These are phyloP conservation scores for Campoletis raptor DNA, from an alignment of 2,888 invertebrate species.

Conservation along the genomic window DNA sequence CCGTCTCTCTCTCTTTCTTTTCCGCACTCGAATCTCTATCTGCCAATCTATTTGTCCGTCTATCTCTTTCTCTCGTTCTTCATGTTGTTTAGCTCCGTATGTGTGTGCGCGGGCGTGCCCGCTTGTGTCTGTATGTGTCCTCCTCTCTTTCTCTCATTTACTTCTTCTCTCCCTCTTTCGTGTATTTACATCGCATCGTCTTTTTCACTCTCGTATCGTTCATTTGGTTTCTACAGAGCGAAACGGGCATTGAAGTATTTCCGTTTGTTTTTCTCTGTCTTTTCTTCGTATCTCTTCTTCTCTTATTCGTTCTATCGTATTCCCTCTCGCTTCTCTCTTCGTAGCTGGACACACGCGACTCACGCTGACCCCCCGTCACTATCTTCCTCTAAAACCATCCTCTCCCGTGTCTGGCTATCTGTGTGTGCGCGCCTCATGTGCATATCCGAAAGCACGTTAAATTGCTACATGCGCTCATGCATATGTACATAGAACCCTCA, in stretches of 20 bases:
- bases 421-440: slow-evolving; percentile 18
- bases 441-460: slow-evolving; percentile 35
- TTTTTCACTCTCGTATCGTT: slow-evolving; percentile 51
- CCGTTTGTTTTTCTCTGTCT: slow-evolving; percentile 46
- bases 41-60: slow-evolving; percentile 71
- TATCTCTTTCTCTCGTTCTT: slow-evolving; percentile 62
- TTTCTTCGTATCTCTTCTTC: slow-evolving; percentile 20
- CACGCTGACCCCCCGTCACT: slow-evolving; percentile 54
- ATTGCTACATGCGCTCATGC: slow-evolving; percentile 62
- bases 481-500: slow-evolving; percentile 71
- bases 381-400: slow-evolving; percentile 20
- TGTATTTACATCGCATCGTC: slow-evolving; percentile 49
- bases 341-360: slow-evolving; percentile 58
- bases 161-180: slow-evolving; percentile 47
- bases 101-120: background rate
- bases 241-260: slow-evolving; percentile 55
- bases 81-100: background rate
- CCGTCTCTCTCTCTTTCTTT: slow-evolving; percentile 50
- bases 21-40: slow-evolving; percentile 53
- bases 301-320: slow-evolving; percentile 7
- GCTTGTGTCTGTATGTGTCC: background rate
- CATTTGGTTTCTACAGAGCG: slow-evolving; percentile 43
- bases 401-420: slow-evolving; percentile 18
- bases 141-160: slow-evolving; percentile 29
- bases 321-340: slow-evolving; percentile 33